phyloP scores from a whole-genome alignment of 2,888 invertebrate species.

The Conops quadrifasciatus region DNA sequence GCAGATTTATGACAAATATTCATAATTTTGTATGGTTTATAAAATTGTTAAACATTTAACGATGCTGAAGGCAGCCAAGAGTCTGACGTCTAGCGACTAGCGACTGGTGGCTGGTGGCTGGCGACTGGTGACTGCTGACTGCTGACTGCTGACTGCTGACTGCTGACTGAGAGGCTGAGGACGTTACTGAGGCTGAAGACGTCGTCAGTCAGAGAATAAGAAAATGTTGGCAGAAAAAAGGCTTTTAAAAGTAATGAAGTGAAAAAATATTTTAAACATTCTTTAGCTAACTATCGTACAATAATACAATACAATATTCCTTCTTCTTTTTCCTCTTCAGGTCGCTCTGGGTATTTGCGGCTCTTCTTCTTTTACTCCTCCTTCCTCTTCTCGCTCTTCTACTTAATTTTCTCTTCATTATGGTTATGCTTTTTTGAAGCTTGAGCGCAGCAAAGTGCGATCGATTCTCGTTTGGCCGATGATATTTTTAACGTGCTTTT shows the following conservation, averaged over 20 bases:
- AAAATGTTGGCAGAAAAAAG: conserved; percentile 2
- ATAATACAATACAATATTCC: no score
- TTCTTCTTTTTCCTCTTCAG: no score
- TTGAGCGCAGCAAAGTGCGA: no score
- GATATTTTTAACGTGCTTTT: background rate
- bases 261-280: conserved; percentile 24
- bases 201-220: no score
- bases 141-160: no score
- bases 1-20: conserved; percentile 43
- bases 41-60: conserved; percentile 35
- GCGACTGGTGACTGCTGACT: background rate
- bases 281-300: conserved; percentile 3
- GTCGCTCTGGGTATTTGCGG: no score
- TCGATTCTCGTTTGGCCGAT: no score
- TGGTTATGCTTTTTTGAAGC: no score
- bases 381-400: background rate
- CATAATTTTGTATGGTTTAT: conserved; percentile 41
- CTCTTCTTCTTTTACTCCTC: background rate
- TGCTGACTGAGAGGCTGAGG: background rate
- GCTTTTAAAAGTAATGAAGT: conserved; percentile 51
- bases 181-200: no score
- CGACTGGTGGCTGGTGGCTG: background rate
- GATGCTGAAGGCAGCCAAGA: conserved; percentile 2
- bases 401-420: no score
- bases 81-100: background rate